Conservation (phyloP, 2,113 vertebrate genomes). For the Centrocercus urophasianus region DNA sequence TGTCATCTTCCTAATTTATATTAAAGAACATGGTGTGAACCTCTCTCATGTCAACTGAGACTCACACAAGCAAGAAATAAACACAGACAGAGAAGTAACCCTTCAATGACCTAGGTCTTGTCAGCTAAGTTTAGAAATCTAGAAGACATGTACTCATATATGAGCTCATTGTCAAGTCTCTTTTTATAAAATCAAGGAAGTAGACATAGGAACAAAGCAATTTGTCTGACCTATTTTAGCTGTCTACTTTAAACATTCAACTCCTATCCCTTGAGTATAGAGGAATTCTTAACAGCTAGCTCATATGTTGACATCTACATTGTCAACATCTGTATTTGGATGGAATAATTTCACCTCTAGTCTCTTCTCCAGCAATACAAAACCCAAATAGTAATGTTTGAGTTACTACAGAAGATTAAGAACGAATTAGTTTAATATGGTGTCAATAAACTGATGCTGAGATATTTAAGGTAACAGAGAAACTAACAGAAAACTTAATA, state of each 20-base stretch:
- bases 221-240: slow-evolving; percentile 42
- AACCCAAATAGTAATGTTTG: not conserved
- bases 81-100: not conserved
- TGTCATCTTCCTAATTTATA: not conserved
- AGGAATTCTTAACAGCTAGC: not conserved
- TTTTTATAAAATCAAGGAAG: not conserved
- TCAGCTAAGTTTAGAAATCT: slow-evolving; percentile 22
- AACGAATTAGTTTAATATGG: not conserved
- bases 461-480: not conserved
- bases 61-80: not conserved
- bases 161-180: slow-evolving; percentile 12
- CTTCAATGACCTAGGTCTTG: not conserved
- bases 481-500: not conserved
- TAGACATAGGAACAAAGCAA: not conserved
- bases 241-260: not conserved
- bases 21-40: not conserved
- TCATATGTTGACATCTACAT: not conserved
- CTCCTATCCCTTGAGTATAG: not conserved
- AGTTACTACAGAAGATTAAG: not conserved
- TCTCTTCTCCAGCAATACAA: not conserved
- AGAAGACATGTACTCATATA: not conserved
- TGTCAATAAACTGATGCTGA: not conserved
- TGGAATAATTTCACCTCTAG: not conserved
- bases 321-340: not conserved
- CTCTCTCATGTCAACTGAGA: not conserved